phyloP scores from a whole-genome alignment of 2,797 vertebrate genomes.

The Syndactyla subalaris region DNA sequence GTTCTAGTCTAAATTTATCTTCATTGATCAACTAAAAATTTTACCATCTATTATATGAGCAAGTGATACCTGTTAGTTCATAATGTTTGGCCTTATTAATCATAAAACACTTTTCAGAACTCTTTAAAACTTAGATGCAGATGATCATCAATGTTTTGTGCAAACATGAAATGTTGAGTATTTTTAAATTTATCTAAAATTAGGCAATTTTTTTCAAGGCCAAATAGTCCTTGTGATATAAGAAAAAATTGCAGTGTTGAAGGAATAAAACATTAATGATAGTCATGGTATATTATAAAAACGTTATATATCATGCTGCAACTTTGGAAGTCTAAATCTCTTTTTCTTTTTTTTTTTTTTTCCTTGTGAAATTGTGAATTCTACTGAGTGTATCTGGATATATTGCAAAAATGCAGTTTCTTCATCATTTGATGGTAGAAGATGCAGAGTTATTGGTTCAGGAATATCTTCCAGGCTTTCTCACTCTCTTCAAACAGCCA shows the following conservation, averaged over 20 bases:
- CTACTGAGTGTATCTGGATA: not conserved
- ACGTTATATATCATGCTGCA: not conserved
- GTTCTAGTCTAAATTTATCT: not conserved
- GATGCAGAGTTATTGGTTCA: not conserved
- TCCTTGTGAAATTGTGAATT: not conserved
- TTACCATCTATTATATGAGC: not conserved
- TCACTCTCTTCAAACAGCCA: not conserved
- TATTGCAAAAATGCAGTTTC: not conserved
- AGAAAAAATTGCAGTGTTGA: not conserved
- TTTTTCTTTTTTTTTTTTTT: not conserved
- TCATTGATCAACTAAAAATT: not conserved
- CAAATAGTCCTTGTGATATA: not conserved
- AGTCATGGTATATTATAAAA: not conserved
- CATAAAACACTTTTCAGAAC: not conserved
- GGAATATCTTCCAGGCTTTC: not conserved
- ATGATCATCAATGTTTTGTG: not conserved
- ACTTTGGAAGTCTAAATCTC: not conserved
- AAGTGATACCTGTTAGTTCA: not conserved
- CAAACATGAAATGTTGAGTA: not conserved
- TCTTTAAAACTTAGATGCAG: not conserved
- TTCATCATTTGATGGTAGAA: not conserved
- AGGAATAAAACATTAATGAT: not conserved
- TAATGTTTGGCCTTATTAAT: not conserved
- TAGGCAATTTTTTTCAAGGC: not conserved
- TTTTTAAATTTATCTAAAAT: not conserved